Evolutionary conservation across 2,888 invertebrate species (phyloP), one percentile per base, ranked within the genome.

Genomic region (Amitus sp.): DNA sequence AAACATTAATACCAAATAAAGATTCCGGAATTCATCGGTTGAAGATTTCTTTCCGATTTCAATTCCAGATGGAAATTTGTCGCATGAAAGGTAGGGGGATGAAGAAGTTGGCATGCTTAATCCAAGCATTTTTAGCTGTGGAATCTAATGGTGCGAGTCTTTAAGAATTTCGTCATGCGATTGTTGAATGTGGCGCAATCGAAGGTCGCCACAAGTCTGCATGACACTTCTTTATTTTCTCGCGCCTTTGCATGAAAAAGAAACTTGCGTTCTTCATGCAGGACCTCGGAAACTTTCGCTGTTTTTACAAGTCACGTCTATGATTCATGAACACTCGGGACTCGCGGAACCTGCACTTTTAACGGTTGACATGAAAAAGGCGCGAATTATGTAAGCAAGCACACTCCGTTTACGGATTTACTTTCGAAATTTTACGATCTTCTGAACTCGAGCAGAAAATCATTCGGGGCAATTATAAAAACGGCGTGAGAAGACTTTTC

Each of bases 241-340:
- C 13, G 19, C 17, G 30, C 39, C 34, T 27, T 49, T 39, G 19
- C 39, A 23, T 49, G 23, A 34, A 19, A 42, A 49, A 40, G 30
- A 49, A 49, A 49, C 49, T 40, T 28, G 40, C 39, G 40, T 12
- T 42, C 17, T 17, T 40, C 23, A n/a, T n/a, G 10, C 23, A 34
- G 49, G 40, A 49, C 39, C 49, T 49, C 40, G 49, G 27, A 40
- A 28, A 49, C 49, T 49, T 49, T 49, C 49, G 49, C 30, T 49
- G 30, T 49, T 49, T 49, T 40, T 49, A 30, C 23, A n/a, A 49
- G 49, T 40, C 40, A 49, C 49, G 49, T 49, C 27, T n/a, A 19
- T 10, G 49, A 40, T 42, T 30, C 42, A 23, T 23, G 27, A 19
- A 43, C 43, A 43, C 27, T 27, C 2, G 30, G 17, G 5, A 40